These are phyloP conservation scores for Acanthopleura granulata DNA, from an alignment of 2,888 invertebrate genomes.

Conservation along the genomic window DNA sequence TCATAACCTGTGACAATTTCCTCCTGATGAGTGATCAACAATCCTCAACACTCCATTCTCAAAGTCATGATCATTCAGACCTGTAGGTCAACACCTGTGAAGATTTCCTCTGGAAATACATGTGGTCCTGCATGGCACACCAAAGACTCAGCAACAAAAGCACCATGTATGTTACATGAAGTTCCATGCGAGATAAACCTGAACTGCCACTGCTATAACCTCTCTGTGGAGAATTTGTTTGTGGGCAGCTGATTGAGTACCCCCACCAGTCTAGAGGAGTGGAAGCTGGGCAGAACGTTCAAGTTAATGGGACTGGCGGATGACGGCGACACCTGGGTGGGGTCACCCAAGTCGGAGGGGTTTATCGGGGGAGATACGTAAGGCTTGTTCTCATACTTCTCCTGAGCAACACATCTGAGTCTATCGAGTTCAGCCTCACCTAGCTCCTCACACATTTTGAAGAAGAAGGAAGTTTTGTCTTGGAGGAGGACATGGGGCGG, in stretches of 20 bases:
- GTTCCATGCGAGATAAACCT: too few species aligned
- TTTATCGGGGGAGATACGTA: slow-evolving; percentile 42
- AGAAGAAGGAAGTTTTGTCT: slow-evolving; percentile 35
- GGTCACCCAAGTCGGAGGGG: slow-evolving; percentile 36
- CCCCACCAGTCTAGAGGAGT: slow-evolving; percentile 43
- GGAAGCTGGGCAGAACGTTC: slow-evolving; percentile 42
- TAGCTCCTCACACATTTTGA: slow-evolving; percentile 37
- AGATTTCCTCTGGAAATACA: too few species aligned
- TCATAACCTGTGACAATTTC: too few species aligned
- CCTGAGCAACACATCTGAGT: slow-evolving; percentile 35
- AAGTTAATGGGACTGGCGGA: slow-evolving; percentile 34
- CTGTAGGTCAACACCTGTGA: too few species aligned
- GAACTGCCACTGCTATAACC: slow-evolving; percentile 28
- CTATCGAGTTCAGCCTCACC: slow-evolving; percentile 32
- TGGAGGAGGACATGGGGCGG: slow-evolving; percentile 77
- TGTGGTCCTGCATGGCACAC: too few species aligned
- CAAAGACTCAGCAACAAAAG: too few species aligned
- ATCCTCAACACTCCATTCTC: too few species aligned
- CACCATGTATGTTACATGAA: too few species aligned
- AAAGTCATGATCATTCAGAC: too few species aligned
- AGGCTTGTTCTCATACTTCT: slow-evolving; percentile 45
- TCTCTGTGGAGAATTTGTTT: slow-evolving; percentile 45
- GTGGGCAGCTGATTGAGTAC: slow-evolving; percentile 45
- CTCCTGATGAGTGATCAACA: too few species aligned
- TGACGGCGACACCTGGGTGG: slow-evolving; percentile 22